A percentile compares a stretch with the other conserved stretches of the same genome.
Conservation (phyloP, 2,797 vertebrate genomes). For the Rhinella marina region DNA sequence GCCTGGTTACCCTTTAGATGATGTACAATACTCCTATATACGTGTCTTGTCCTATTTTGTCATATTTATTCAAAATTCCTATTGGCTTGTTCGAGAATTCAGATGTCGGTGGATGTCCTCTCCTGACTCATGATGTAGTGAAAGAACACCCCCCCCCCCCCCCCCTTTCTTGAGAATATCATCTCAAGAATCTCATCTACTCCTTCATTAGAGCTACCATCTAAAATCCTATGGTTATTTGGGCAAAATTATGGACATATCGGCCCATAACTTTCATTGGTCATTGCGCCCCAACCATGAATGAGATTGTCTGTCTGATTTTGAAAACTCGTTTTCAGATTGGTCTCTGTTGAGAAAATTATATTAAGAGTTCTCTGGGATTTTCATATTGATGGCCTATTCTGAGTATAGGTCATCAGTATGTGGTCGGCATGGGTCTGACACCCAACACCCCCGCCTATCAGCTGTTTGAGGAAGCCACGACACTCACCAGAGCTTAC, state of each 20-base stretch:
- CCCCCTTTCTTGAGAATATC: not conserved
- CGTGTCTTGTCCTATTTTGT: too few relatives aligned
- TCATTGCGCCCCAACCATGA: not conserved
- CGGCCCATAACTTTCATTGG: not conserved
- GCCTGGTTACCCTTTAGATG: not conserved
- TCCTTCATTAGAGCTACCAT: not conserved
- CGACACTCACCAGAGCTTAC: too few relatives aligned
- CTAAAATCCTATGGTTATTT: not conserved
- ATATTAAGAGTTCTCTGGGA: too few relatives aligned
- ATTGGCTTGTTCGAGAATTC: not conserved
- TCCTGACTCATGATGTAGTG: not conserved
- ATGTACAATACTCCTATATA: not conserved
- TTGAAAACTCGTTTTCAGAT: not conserved
- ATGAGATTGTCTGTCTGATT: not conserved
- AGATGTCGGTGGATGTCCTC: not conserved
- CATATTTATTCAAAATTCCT: not conserved
- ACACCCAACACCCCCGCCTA: too few relatives aligned
- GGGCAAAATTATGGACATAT: not conserved
- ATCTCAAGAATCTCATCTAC: not conserved
- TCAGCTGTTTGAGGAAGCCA: too few relatives aligned
- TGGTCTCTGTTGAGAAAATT: not conserved
- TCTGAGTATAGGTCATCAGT: too few relatives aligned
- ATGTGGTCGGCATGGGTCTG: too few relatives aligned
- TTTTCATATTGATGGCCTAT: too few relatives aligned
- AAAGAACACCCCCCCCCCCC: not conserved